Conservation (phyloP, 1,140 invertebrate genomes). For the Trichomalopsis sarcophagae region DNA sequence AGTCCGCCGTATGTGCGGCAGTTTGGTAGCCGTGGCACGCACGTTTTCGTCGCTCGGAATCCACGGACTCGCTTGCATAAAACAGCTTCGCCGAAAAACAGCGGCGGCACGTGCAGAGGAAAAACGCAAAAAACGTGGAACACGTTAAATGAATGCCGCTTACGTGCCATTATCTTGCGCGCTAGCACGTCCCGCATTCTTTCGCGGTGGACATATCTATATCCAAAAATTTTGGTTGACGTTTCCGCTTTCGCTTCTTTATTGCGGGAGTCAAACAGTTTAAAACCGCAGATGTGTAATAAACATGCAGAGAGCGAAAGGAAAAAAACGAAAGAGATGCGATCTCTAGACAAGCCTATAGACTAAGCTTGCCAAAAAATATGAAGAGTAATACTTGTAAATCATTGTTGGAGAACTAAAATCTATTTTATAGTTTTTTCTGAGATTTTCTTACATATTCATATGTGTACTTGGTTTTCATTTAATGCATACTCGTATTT, state of each 20-base stretch:
- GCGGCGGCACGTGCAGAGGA: not conserved
- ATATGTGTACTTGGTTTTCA: no score
- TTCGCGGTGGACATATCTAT: not conserved
- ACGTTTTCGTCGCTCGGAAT: slow-evolving; percentile 19
- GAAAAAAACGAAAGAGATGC: no score
- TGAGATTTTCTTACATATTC: no score
- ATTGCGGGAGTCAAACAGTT: not conserved
- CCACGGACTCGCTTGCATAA: not conserved
- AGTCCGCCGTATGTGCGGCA: not conserved
- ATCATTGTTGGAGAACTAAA: no score
- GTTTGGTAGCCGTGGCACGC: slow-evolving; percentile 5
- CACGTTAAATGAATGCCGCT: slow-evolving; percentile 37
- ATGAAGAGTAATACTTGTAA: no score
- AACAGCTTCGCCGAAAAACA: slow-evolving; percentile 8
- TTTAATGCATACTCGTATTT: no score
- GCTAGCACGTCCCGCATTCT: not conserved
- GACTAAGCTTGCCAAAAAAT: no score
- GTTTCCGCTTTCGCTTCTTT: not conserved
- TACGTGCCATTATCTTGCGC: slow-evolving; percentile 40
- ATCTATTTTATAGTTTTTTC: no score
- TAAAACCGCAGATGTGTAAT: not conserved
- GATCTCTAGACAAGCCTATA: no score
- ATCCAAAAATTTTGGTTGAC: not conserved
- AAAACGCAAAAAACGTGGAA: slow-evolving; percentile 7
- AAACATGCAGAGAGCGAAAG: no score